phyloP scores from a whole-genome alignment of 2,888 invertebrate genomes.

The Caenorhabditis virilis region DNA sequence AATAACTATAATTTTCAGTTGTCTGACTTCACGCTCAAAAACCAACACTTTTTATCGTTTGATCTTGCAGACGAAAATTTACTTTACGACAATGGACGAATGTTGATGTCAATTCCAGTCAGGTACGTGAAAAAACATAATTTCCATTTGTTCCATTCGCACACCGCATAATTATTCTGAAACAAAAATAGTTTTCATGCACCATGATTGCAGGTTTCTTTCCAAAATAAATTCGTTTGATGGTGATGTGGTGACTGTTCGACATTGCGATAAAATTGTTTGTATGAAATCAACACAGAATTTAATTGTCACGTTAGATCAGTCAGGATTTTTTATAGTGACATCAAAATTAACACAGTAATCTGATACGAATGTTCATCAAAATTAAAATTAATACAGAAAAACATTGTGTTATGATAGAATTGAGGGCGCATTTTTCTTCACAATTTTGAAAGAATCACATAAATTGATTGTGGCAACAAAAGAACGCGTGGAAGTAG shows the following conservation, averaged over 20 bases:
- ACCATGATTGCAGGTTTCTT: slow-evolving; percentile 5
- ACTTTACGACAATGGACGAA: slow-evolving; percentile 29
- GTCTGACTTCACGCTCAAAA: slow-evolving; percentile 15
- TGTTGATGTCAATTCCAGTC: slow-evolving; percentile 5
- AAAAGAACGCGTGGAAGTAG: slow-evolving; percentile 18
- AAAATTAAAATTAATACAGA: background rate
- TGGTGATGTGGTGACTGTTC: slow-evolving; percentile 20
- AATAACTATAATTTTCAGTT: slow-evolving; percentile 24
- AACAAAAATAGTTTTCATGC: background rate
- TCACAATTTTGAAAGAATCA: slow-evolving; percentile 18
- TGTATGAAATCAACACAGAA: slow-evolving; percentile 10
- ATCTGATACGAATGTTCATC: background rate
- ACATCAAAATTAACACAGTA: slow-evolving; percentile 34
- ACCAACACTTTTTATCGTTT: slow-evolving; percentile 24
- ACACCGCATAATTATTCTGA: slow-evolving; percentile 4
- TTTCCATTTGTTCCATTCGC: too few species aligned
- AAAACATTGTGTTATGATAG: background rate
- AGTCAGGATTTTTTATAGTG: slow-evolving; percentile 22
- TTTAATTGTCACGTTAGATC: slow-evolving; percentile 28
- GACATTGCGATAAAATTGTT: slow-evolving; percentile 29
- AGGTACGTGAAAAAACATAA: too few species aligned
- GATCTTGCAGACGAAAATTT: slow-evolving; percentile 32
- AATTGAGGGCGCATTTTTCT: slow-evolving; percentile 20
- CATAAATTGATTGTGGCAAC: slow-evolving; percentile 25
- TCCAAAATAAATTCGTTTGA: slow-evolving; percentile 19